phyloP scores from a whole-genome alignment of 2,888 invertebrate species.

The Drosophila flavopinicola region DNA sequence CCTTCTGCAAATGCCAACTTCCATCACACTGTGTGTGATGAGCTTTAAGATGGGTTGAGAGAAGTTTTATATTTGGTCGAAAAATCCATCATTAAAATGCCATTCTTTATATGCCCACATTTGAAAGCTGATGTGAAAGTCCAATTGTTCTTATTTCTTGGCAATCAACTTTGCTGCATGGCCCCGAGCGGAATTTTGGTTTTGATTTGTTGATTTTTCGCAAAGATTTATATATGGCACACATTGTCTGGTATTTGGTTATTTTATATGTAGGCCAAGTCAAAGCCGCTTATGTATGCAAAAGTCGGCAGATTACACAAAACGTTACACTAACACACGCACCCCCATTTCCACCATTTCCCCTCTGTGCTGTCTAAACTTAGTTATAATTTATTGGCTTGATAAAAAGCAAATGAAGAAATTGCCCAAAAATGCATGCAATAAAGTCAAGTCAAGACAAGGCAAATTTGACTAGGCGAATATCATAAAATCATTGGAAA shows the following conservation, averaged over 20 bases:
- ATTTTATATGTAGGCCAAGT: slow-evolving; percentile 60
- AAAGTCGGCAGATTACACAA: slow-evolving; percentile 64
- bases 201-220: slow-evolving; percentile 71
- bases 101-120: slow-evolving; percentile 21
- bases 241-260: slow-evolving; percentile 21
- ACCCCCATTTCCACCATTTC: neutral
- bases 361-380: slow-evolving; percentile 14
- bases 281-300: slow-evolving; percentile 75
- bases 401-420: slow-evolving; percentile 70
- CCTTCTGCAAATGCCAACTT: neutral
- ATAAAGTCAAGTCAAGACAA: slow-evolving; percentile 31
- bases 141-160: slow-evolving; percentile 41
- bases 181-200: slow-evolving; percentile 38
- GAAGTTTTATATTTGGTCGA: neutral
- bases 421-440: slow-evolving; percentile 57
- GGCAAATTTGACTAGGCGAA: slow-evolving; percentile 58
- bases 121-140: slow-evolving; percentile 20
- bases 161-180: slow-evolving; percentile 68
- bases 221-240: slow-evolving; percentile 44
- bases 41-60: slow-evolving; percentile 9
- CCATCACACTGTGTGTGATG: neutral
- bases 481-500: slow-evolving; percentile 65
- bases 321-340: slow-evolving; percentile 34
- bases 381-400: slow-evolving; percentile 70
- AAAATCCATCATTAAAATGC: slow-evolving; percentile 45